A percentile compares a stretch with the other conserved stretches of the same genome.
Conservation (phyloP, 1,140 invertebrate genomes). For the Hypsibius dujardini region DNA sequence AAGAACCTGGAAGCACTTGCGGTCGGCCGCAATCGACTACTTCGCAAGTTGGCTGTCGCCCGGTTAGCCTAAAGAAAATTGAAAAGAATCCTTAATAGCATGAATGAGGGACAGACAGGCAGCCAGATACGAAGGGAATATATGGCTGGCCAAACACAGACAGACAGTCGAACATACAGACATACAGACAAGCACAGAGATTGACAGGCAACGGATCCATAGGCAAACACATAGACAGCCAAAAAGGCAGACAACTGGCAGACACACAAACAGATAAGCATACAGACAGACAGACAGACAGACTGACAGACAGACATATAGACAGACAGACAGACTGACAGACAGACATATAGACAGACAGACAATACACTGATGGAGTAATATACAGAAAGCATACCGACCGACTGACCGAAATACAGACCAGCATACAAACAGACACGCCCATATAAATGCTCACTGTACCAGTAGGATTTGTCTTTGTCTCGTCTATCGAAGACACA, state of each 20-base stretch:
- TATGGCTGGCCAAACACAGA: background rate
- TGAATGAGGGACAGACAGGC: background rate
- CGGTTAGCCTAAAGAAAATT: background rate
- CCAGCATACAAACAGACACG: too few species aligned
- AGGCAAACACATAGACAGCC: background rate
- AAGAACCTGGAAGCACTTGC: conserved; percentile 18
- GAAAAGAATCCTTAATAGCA: background rate
- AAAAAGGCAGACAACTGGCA: background rate
- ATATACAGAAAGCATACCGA: background rate
- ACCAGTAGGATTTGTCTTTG: conserved; percentile 16
- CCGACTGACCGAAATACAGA: background rate
- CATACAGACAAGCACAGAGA: background rate
- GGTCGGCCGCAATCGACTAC: conserved; percentile 1
- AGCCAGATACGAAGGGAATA: background rate
- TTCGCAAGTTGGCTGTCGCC: background rate
- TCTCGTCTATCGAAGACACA: conserved; percentile 1
- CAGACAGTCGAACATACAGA: background rate
- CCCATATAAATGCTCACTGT: too few species aligned
- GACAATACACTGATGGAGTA: background rate
- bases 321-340: too few species aligned
- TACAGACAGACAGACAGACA: too few species aligned
- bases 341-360: background rate
- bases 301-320: too few species aligned
- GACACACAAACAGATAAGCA: background rate
- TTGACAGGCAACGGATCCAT: background rate